Base-by-base conservation (phyloP, 1,140 invertebrate species). In the Drosophila simulans region DNA sequence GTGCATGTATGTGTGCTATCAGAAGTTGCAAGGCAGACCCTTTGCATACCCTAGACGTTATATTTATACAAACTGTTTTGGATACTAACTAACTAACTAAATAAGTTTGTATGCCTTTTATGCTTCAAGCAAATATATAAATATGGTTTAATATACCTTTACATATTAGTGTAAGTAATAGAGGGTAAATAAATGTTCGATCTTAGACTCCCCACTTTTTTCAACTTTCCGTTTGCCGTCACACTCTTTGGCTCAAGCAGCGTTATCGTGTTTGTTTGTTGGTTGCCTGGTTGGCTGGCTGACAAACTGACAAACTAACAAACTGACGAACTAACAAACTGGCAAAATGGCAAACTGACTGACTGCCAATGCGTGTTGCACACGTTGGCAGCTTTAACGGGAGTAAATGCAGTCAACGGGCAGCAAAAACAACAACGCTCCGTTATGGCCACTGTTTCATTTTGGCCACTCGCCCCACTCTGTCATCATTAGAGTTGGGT, bases 401-500 rank as follows among this genome's bases (percentile, higher is more conserved):
- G 25, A 56, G 34, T 17, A 54, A 55, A 27, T 25, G 22, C 34
- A 60, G 35, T n/a, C n/a, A 10, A 34, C 37, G 37, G 60, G 17
- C 43, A 55, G 43, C 52, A 57, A 49, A 64, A 62, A 42, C 69
- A 63, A 49, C 46, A 71, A 10, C 60, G 22, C n/a, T 53, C 48
- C 75, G 79, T 83, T 82, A 83, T 83, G 62, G 75, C 62, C 64
- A 66, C 64, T 68, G 64, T 68, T 68, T 66, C 31, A 53, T 17
- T 54, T 49, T 25, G 15, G 10, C 40, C 31, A 40, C 31, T 42
- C 51, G n/a, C 57, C 39, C 49, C 69, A 75, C 69, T 82, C 74
- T 60, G 73, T 86, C 82, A 86, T 82, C 82, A 85, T 85, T 85
- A 85, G 69, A 71, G 31, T 68, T 68, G 60, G 80, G 82, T 77